These are phyloP conservation scores for Apotomis turbidana DNA, from an alignment of 2,888 invertebrate genomes.

Conservation along the genomic window DNA sequence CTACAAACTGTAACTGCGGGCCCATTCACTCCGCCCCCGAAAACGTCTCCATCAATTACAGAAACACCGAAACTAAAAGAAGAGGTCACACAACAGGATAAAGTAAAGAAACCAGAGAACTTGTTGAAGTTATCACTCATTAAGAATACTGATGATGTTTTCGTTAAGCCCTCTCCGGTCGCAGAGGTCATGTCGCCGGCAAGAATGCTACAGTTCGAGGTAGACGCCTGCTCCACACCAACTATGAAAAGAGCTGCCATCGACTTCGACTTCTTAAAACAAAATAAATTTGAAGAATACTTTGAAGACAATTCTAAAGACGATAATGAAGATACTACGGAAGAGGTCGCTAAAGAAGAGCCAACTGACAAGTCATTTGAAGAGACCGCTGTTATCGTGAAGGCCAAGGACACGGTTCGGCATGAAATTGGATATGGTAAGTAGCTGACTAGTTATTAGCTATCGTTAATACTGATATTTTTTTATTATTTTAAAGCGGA, in stretches of 20 bases:
- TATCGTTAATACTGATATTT: neutral
- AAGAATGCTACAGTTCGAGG: constrained; percentile 75
- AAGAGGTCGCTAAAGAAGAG: constrained; percentile 45
- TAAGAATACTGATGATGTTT: constrained; percentile 67
- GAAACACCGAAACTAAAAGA: constrained; percentile 60
- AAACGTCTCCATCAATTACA: constrained; percentile 53
- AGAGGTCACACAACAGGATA: constrained; percentile 46
- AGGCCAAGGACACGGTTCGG: constrained; percentile 66
- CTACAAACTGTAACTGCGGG: constrained; percentile 32
- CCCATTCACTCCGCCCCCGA: constrained; percentile 44
- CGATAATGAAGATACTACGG: constrained; percentile 45
- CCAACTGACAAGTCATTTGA: constrained; percentile 48
- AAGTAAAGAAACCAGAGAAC: constrained; percentile 52
- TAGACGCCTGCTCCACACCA: constrained; percentile 70
- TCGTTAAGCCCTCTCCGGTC: constrained; percentile 73
- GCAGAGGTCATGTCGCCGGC: constrained; percentile 76
- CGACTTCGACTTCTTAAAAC: constrained; percentile 74
- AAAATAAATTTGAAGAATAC: constrained; percentile 69
- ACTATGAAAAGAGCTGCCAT: constrained; percentile 77
- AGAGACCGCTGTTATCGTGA: constrained; percentile 71
- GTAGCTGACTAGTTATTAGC: constrained; percentile 48
- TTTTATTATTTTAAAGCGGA: constrained; percentile 7
- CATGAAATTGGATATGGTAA: constrained; percentile 79
- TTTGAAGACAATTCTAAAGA: constrained; percentile 57
- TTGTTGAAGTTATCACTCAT: constrained; percentile 65